Base-by-base conservation (phyloP, 2,797 vertebrate genomes). In the Brachyrhaphis roseni region DNA sequence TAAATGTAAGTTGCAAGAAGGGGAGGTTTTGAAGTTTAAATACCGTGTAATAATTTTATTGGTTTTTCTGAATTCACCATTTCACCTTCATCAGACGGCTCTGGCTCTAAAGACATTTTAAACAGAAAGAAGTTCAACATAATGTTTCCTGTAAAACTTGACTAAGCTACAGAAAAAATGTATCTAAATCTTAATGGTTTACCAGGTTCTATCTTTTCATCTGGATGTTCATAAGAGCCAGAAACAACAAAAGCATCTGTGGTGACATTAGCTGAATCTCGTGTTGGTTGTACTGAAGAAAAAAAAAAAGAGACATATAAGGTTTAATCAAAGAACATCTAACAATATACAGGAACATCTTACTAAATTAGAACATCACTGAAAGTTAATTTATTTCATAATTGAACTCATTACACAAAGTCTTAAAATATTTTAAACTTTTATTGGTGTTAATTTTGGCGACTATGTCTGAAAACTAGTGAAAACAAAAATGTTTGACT, bases 121-220 rank as follows among this genome's bases (percentile, higher is more conserved):
- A 71, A 46, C 3, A 45, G 43, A 28, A 45, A 28, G 5, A 46
- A 28, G 23, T 28, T 45, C 12, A 28, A 12, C 41, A 28, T 8
- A 18, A 46, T 4, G 15, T 46, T 46, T 45, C 26, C 4, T 4
- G 8, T 71, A 45, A n/a, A 45, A 71, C 41, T n/a, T 26, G 23
- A n/a, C 20, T n/a, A 16, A 64, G 13, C 16, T 8, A 18, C 13
- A 31, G 31, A 36, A 18, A 20, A 66, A 36, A 66, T 66, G 8
- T 41, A 20, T 5, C 20, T 26, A 18, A 5, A 4, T 68, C 20
- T 68, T 68, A 4, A 23, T 28, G 43, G 4, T 84, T 83, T 78
- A 87, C 82, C 84, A 74, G 46, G 43, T 57, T 68, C 36, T 6
- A 12, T 66, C 34, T 20, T 4, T 36, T 62, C 64, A 28, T 72